phyloP scores from a whole-genome alignment of 2,797 vertebrate species.

The Menidia menidia region DNA sequence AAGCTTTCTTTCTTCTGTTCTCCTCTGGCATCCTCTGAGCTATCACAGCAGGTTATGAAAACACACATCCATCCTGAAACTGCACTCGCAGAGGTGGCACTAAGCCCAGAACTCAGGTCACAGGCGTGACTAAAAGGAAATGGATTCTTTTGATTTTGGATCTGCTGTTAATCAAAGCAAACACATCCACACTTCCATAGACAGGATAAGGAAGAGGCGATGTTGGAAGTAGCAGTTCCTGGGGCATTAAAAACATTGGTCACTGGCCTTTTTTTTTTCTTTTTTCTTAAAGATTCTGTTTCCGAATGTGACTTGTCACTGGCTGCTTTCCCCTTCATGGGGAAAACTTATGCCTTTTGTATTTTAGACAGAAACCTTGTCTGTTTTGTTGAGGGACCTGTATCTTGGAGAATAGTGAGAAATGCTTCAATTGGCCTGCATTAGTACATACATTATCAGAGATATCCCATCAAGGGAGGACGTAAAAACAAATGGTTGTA shows the following conservation, averaged over 20 bases:
- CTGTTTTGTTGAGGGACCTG: neutral
- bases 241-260: slow-evolving; percentile 48
- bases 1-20: neutral
- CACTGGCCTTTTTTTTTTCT: slow-evolving; percentile 34
- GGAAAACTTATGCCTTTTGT: neutral
- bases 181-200: slow-evolving; percentile 27
- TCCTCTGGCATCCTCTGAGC: slow-evolving; percentile 3
- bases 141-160: slow-evolving; percentile 70
- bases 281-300: slow-evolving; percentile 31
- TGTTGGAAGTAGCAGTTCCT: slow-evolving; percentile 51
- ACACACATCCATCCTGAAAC: slow-evolving; percentile 77
- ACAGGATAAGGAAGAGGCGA: slow-evolving; percentile 58
- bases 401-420: neutral
- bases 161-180: slow-evolving; percentile 64
- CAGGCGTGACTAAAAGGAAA: slow-evolving; percentile 74
- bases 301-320: slow-evolving; percentile 12
- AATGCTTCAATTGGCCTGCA: neutral
- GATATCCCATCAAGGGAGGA: too few species aligned
- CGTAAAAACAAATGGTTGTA: too few species aligned
- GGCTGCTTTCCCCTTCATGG: neutral
- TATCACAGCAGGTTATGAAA: slow-evolving; percentile 76
- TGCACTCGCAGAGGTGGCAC: slow-evolving; percentile 54
- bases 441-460: too few species aligned
- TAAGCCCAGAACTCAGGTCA: slow-evolving; percentile 51
- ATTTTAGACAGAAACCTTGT: neutral